phyloP scores from a whole-genome alignment of 2,888 invertebrate genomes.

The Patella ulyssiponensis region DNA sequence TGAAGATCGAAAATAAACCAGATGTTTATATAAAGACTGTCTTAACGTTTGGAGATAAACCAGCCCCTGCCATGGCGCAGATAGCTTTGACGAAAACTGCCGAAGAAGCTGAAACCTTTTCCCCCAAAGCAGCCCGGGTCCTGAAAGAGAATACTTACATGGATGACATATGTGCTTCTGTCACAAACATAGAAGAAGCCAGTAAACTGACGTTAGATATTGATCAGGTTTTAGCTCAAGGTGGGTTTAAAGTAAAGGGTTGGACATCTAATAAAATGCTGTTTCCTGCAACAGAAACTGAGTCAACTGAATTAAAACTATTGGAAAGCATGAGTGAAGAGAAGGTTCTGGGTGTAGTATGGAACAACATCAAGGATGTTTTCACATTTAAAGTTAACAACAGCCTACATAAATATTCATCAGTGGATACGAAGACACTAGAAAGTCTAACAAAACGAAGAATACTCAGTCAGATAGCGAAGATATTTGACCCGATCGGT shows the following conservation, averaged over 20 bases:
- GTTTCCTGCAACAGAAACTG: neutral
- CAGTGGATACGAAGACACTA: neutral
- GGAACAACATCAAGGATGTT: neutral
- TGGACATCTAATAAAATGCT: slow-evolving; percentile 1
- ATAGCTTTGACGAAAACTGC: slow-evolving; percentile 21
- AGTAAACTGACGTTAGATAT: slow-evolving; percentile 1
- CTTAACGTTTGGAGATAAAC: slow-evolving; percentile 23
- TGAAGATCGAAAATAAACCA: slow-evolving; percentile 4
- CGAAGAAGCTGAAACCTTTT: neutral
- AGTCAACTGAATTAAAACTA: too few species aligned
- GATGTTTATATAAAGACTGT: slow-evolving; percentile 21
- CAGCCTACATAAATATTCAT: neutral
- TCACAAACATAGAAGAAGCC: slow-evolving; percentile 3
- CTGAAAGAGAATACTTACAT: neutral
- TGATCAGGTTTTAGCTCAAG: neutral
- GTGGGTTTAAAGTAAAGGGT: neutral
- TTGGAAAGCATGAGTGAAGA: neutral
- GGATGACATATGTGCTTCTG: neutral
- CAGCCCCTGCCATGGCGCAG: slow-evolving; percentile 23
- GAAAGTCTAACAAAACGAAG: neutral
- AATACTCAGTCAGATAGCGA: slow-evolving; percentile 1
- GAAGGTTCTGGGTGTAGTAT: neutral
- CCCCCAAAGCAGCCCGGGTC: too few species aligned
- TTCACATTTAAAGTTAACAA: neutral
- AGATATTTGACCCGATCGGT: neutral